phyloP scores from a whole-genome alignment of 2,113 vertebrate genomes.

The Oryzias curvinotus region DNA sequence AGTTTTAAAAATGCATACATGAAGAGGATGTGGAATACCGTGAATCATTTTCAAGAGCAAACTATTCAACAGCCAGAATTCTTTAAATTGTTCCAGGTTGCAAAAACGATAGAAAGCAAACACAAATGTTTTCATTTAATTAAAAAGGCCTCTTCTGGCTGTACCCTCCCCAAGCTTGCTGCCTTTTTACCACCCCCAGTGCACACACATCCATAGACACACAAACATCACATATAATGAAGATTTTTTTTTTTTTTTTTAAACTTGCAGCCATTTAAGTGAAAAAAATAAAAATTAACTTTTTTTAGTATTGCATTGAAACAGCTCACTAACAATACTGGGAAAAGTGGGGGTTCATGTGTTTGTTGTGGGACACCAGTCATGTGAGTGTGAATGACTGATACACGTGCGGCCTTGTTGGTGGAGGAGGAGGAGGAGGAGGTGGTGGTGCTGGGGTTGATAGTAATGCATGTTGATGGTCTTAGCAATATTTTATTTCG shows the following conservation, averaged over 20 bases:
- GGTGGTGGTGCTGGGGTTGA: constrained; percentile 60
- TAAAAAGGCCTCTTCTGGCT: constrained; percentile 67
- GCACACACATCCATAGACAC: constrained; percentile 13
- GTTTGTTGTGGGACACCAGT: too few relatives aligned
- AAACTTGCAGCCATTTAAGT: too few relatives aligned
- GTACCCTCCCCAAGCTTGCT: constrained; percentile 60
- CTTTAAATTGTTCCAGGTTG: constrained; percentile 59
- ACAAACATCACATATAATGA: neutral
- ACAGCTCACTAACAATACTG: too few relatives aligned
- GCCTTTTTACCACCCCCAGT: constrained; percentile 17
- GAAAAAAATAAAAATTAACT: too few relatives aligned
- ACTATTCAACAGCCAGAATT: constrained; percentile 55
- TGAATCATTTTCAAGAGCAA: constrained; percentile 59
- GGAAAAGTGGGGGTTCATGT: too few relatives aligned
- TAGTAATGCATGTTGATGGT: constrained; percentile 80
- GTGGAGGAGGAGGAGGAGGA: constrained; percentile 24
- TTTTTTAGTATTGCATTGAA: too few relatives aligned
- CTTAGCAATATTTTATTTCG: constrained; percentile 78
- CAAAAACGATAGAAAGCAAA: constrained; percentile 57
- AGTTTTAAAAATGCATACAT: constrained; percentile 65
- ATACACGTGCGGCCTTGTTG: neutral
- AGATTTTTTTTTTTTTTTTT: neutral
- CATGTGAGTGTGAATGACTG: too few relatives aligned
- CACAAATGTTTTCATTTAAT: constrained; percentile 81
- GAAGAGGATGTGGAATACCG: constrained; percentile 44